A percentile compares a stretch with the other conserved stretches of the same genome.
These are phyloP conservation scores for Phallusia fumigata DNA, from an alignment of 23 tunicate species.

Conservation along the genomic window DNA sequence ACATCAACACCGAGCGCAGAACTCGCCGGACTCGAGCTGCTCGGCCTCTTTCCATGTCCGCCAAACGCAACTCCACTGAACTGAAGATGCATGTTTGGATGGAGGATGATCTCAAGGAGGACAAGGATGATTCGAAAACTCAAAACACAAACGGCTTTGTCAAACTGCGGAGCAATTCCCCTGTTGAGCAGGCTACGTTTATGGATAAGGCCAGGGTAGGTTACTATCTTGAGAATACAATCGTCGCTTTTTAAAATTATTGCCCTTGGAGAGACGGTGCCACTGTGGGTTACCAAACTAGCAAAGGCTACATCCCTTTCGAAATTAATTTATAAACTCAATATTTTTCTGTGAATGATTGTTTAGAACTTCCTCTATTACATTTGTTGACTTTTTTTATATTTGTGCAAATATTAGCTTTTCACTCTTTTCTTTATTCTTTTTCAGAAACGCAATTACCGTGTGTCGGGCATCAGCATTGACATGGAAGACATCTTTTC, in stretches of 20 bases:
- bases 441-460: conserved; percentile 66
- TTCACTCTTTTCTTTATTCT: no score
- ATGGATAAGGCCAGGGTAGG: conserved; percentile 51
- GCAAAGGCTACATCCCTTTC: no score
- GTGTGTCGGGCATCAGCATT: conserved; percentile 65
- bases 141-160: not conserved
- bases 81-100: conserved; percentile 59
- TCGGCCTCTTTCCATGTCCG: conserved; percentile 22
- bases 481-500: conserved; percentile 64
- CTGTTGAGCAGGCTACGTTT: conserved; percentile 31
- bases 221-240: no score
- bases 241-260: no score
- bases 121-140: not conserved
- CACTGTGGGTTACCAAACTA: no score
- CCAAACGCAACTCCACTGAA: conserved; percentile 58
- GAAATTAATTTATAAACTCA: no score
- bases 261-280: no score
- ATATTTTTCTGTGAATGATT: no score
- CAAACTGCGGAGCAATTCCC: conserved; percentile 43
- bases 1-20: conserved; percentile 46
- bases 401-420: not conserved
- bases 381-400: no score
- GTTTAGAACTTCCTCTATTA: no score
- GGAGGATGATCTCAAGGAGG: conserved; percentile 26
- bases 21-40: conserved; percentile 39